These are phyloP conservation scores for Istiophorus platypterus DNA, from an alignment of 2,113 vertebrate genomes.

Conservation along the genomic window DNA sequence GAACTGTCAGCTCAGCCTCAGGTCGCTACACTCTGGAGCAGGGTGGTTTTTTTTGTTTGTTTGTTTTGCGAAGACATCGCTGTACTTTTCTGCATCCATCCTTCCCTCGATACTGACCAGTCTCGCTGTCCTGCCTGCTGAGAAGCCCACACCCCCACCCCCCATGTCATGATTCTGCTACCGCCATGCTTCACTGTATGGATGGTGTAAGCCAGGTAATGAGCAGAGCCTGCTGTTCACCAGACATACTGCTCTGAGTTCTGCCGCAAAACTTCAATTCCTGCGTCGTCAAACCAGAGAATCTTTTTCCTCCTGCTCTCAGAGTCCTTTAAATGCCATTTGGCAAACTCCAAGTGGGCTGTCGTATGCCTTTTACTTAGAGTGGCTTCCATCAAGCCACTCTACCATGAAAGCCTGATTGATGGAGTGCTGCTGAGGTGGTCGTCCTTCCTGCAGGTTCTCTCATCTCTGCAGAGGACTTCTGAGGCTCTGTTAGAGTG, in stretches of 20 bases:
- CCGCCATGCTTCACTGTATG: background rate
- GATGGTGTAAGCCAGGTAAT: background rate
- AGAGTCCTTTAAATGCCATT: background rate
- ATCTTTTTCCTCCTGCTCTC: background rate
- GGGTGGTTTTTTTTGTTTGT: no score
- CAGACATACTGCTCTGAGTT: background rate
- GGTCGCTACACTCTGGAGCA: background rate
- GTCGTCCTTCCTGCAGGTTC: background rate
- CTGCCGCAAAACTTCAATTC: background rate
- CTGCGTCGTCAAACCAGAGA: background rate
- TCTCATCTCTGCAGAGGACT: background rate
- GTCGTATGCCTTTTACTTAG: background rate
- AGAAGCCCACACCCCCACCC: background rate
- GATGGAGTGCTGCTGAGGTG: conserved; percentile 6
- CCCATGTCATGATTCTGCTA: background rate
- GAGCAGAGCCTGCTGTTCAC: background rate
- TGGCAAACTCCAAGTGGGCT: background rate
- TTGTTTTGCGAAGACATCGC: background rate
- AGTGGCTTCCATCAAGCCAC: background rate
- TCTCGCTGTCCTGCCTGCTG: background rate
- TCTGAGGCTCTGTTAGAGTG: background rate
- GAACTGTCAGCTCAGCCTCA: background rate
- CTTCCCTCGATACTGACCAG: background rate
- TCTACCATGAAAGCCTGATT: conserved; percentile 1
- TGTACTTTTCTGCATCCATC: background rate